A percentile compares a stretch with the other conserved stretches of the same genome.
Conservation (phyloP, 2,888 invertebrate genomes). For the Napeogenes sylphis region DNA sequence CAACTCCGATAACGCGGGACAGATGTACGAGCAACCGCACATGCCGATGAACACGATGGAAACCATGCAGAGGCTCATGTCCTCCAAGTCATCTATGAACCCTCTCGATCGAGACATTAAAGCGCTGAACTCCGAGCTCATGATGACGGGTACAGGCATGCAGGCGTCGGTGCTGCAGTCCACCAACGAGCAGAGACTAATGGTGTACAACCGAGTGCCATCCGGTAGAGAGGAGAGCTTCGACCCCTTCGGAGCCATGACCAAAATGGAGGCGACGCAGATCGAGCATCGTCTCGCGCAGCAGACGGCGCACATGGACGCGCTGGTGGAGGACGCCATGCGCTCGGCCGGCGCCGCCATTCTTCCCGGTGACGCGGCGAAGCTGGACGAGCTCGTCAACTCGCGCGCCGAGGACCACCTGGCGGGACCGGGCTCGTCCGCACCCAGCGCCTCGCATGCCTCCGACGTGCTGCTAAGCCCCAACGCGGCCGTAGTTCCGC, state of each 20-base stretch:
- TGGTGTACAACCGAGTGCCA: constrained; percentile 49
- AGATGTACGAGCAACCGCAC: constrained; percentile 52
- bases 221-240: constrained; percentile 44
- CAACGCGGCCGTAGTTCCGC: constrained; percentile 50
- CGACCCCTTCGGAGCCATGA: constrained; percentile 63
- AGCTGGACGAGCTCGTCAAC: constrained; percentile 79
- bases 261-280: constrained; percentile 60
- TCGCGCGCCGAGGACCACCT: constrained; percentile 63
- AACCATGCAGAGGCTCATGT: constrained; percentile 57
- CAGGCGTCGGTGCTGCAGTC: constrained; percentile 40
- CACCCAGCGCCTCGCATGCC: constrained; percentile 53
- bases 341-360: constrained; percentile 63
- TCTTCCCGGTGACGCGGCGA: constrained; percentile 64
- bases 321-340: constrained; percentile 70
- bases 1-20: constrained; percentile 58
- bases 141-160: constrained; percentile 51
- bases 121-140: constrained; percentile 51
- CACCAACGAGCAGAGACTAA: constrained; percentile 45
- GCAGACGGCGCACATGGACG: constrained; percentile 70
- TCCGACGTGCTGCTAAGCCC: constrained; percentile 61
- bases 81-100: constrained; percentile 47
- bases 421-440: constrained; percentile 53
- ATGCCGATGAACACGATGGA: constrained; percentile 46
- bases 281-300: constrained; percentile 60
- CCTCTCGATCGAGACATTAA: constrained; percentile 55